phyloP scores from a whole-genome alignment of 2,113 vertebrate species.

The Cavia porcellus region DNA sequence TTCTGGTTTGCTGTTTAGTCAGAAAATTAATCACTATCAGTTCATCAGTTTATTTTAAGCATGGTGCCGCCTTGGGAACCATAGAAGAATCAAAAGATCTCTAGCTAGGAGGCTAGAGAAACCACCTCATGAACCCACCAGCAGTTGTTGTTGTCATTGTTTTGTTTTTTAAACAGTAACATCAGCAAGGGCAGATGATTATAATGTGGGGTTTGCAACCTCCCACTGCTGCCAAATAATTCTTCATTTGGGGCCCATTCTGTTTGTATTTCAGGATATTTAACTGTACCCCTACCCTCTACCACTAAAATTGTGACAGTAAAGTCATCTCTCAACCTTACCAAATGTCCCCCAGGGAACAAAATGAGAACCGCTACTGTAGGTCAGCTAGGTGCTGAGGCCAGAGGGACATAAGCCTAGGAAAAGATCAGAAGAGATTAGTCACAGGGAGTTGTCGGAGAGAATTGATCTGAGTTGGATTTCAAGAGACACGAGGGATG shows the following conservation, averaged over 20 bases:
- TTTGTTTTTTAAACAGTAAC: background rate
- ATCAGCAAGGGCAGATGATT: background rate
- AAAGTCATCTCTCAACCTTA: background rate
- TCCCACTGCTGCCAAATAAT: rapidly evolving
- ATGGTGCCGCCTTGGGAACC: background rate
- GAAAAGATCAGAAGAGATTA: background rate
- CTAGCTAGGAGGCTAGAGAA: background rate
- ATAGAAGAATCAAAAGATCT: background rate
- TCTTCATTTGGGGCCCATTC: background rate
- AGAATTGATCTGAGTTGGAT: background rate
- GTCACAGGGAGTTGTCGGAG: background rate
- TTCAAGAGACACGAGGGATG: background rate
- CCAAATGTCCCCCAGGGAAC: background rate
- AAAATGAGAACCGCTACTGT: background rate
- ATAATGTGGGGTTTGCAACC: rapidly evolving
- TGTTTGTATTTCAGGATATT: no score
- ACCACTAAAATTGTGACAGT: background rate
- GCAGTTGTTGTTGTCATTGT: background rate
- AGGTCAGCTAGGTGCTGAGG: background rate
- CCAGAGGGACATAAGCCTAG: rapidly evolving
- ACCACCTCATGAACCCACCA: background rate
- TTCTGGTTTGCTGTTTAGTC: constrained; percentile 1
- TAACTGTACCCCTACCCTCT: no score
- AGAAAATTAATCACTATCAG: constrained; percentile 25
- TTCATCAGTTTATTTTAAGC: background rate